These are phyloP conservation scores for Alligator sinensis DNA, from an alignment of 2,113 vertebrate genomes.

Conservation along the genomic window DNA sequence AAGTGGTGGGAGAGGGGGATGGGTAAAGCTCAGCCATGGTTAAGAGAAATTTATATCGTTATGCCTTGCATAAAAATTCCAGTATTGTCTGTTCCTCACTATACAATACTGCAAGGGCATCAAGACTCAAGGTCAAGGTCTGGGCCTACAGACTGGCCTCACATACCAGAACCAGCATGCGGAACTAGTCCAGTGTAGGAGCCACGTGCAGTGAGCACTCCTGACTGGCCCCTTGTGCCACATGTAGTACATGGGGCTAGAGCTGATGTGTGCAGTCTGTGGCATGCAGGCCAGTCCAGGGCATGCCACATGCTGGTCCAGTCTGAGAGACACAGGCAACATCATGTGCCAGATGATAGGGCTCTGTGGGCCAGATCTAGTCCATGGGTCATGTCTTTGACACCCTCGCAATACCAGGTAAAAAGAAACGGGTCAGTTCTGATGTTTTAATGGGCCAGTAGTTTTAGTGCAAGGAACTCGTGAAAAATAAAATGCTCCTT, in stretches of 20 bases:
- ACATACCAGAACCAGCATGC: too few relatives aligned
- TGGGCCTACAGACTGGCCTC: too few relatives aligned
- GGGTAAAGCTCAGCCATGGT: not conserved
- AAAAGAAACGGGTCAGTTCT: not conserved
- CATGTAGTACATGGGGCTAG: too few relatives aligned
- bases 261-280: too few relatives aligned
- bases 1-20: not conserved
- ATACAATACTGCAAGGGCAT: fast-evolving
- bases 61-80: not conserved
- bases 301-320: too few relatives aligned
- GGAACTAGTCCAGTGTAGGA: too few relatives aligned
- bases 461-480: not conserved
- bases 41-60: not conserved
- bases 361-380: not conserved
- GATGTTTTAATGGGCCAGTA: not conserved
- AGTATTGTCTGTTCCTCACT: not conserved
- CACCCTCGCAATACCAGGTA: not conserved
- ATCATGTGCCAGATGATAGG: not conserved
- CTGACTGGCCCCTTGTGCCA: too few relatives aligned
- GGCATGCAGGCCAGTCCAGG: too few relatives aligned
- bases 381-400: too few relatives aligned
- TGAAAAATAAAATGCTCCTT: not conserved
- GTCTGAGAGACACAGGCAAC: not conserved
- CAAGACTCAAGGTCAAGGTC: too few relatives aligned
- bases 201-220: too few relatives aligned